Evolutionary conservation across 2,888 invertebrate genomes (phyloP).

Genomic region (Therioaphis trifolii): DNA sequence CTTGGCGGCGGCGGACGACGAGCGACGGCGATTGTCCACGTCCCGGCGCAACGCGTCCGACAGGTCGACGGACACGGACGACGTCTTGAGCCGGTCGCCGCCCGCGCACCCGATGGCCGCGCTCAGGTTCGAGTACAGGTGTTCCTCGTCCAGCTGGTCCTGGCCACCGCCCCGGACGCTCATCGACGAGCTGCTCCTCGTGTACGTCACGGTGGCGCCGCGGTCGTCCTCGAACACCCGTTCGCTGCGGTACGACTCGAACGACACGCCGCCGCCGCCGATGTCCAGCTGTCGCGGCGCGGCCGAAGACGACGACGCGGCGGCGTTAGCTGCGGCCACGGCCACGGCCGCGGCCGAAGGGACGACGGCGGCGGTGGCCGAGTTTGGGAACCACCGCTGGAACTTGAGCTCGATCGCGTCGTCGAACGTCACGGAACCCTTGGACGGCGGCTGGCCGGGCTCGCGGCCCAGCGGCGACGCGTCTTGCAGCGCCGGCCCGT

Average conservation of each 20-base stretch:
- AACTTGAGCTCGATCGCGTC: constrained; percentile 67
- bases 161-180: constrained; percentile 30
- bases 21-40: neutral
- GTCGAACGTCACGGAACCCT: constrained; percentile 65
- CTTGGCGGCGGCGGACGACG: neutral
- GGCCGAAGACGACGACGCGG: constrained; percentile 3
- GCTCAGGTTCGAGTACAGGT: constrained; percentile 49
- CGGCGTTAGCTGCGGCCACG: too few relatives aligned
- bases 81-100: neutral
- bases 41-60: neutral
- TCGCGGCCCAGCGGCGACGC: neutral
- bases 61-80: constrained; percentile 34
- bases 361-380: constrained; percentile 41
- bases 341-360: neutral
- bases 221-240: neutral
- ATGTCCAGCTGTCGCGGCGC: too few relatives aligned
- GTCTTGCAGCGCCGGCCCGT: constrained; percentile 27
- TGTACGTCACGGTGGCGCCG: constrained; percentile 4
- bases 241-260: constrained; percentile 31
- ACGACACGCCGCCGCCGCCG: constrained; percentile 21
- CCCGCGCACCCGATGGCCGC: constrained; percentile 15
- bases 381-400: constrained; percentile 67
- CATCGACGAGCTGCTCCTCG: constrained; percentile 46
- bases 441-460: too few relatives aligned
- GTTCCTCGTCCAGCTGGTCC: constrained; percentile 52